phyloP scores from a whole-genome alignment of 2,113 vertebrate genomes.

The Calidris pygmaea region DNA sequence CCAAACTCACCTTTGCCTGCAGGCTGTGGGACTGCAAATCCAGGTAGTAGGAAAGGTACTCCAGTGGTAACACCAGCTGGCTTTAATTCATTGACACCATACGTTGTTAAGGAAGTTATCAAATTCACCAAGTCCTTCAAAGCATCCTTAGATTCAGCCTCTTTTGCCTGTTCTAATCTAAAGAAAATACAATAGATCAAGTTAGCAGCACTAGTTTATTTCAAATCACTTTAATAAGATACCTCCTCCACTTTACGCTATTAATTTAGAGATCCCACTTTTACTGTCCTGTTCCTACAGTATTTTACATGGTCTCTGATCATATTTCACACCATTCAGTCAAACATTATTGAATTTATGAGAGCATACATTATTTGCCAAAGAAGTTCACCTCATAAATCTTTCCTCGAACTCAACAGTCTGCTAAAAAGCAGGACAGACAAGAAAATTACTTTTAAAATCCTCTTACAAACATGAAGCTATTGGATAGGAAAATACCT shows the following conservation, averaged over 20 bases:
- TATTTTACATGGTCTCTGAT: background rate
- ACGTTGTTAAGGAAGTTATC: conserved; percentile 93
- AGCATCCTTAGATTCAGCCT: conserved; percentile 93
- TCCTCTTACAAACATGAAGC: background rate
- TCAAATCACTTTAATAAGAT: background rate
- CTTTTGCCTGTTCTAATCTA: conserved; percentile 96
- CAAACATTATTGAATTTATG: background rate
- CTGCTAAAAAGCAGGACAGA: background rate
- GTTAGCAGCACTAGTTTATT: background rate
- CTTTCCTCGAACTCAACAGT: background rate
- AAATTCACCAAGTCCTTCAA: conserved; percentile 96
- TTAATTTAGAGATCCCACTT: background rate
- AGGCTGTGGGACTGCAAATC: conserved; percentile 93
- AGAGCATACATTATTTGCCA: background rate
- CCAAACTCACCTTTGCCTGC: conserved; percentile 88
- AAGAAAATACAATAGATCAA: background rate
- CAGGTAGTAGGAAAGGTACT: conserved; percentile 93
- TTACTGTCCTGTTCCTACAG: background rate
- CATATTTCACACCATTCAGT: background rate
- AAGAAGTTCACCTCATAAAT: background rate
- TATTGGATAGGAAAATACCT: background rate
- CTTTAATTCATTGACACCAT: conserved; percentile 92
- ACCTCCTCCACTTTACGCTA: background rate
- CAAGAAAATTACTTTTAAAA: background rate
- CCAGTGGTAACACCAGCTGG: conserved; percentile 92